phyloP scores from a whole-genome alignment of 2,113 vertebrate genomes.

The Peromyscus leucopus region DNA sequence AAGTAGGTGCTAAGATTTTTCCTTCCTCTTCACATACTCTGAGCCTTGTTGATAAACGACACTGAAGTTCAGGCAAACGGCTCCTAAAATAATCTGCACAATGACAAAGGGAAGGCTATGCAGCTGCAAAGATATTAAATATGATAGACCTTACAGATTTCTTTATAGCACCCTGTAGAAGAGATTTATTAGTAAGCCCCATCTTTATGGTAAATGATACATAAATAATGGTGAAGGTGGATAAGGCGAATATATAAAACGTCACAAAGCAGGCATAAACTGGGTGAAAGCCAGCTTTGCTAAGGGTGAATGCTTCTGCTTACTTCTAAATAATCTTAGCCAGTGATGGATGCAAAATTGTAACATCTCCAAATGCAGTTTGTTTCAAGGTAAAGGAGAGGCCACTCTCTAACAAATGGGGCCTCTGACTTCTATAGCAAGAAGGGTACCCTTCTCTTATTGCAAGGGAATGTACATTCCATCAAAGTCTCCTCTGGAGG shows the following conservation, averaged over 20 bases:
- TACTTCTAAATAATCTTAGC: constrained; percentile 75
- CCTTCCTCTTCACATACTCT: constrained; percentile 34
- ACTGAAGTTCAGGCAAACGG: constrained; percentile 34
- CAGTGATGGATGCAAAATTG: constrained; percentile 79
- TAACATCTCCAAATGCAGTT: constrained; percentile 72
- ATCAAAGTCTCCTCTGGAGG: constrained; percentile 30
- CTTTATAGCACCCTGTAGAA: constrained; percentile 76
- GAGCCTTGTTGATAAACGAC: constrained; percentile 78
- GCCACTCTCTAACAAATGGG: constrained; percentile 70
- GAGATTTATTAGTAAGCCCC: constrained; percentile 83
- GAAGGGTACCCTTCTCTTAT: constrained; percentile 61
- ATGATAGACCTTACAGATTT: constrained; percentile 77
- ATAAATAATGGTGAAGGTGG: constrained; percentile 85
- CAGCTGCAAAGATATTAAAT: constrained; percentile 78
- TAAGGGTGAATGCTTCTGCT: constrained; percentile 82
- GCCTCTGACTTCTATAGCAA: constrained; percentile 45
- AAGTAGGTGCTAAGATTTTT: constrained; percentile 7
- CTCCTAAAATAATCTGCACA: constrained; percentile 74
- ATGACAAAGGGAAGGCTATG: constrained; percentile 78
- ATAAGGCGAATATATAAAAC: constrained; percentile 80
- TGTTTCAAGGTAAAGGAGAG: constrained; percentile 75
- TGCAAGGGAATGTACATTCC: constrained; percentile 32
- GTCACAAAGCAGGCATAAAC: constrained; percentile 77
- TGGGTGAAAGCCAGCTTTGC: constrained; percentile 81
- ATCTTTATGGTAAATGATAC: constrained; percentile 84